phyloP scores from a whole-genome alignment of 2,888 invertebrate genomes.

The Tanytarsus gracilentus region DNA sequence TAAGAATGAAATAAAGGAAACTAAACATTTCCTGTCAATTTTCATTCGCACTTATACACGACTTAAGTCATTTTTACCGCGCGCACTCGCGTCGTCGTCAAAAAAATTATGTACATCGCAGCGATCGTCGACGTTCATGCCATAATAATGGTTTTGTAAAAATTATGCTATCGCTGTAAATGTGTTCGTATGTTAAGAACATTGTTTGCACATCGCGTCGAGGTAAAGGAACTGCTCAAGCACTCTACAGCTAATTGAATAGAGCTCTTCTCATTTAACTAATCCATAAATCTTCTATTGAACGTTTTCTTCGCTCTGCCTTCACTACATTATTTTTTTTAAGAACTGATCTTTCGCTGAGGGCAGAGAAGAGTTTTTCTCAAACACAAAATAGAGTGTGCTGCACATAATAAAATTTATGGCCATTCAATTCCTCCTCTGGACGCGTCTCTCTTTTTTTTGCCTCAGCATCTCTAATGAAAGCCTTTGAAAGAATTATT shows the following conservation, averaged over 20 bases:
- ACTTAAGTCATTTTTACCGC: neutral
- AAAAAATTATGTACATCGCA: neutral
- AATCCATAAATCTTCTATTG: constrained; percentile 9
- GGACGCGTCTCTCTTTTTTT: neutral
- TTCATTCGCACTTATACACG: neutral
- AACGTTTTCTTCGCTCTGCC: neutral
- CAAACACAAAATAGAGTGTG: constrained; percentile 14
- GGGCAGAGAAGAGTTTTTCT: neutral
- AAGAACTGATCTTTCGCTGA: neutral
- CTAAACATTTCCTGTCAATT: constrained; percentile 26
- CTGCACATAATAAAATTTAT: constrained; percentile 20
- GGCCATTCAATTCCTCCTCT: constrained; percentile 6
- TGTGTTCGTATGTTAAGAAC: neutral
- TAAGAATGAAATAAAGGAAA: constrained; percentile 18
- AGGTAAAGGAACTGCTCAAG: constrained; percentile 7
- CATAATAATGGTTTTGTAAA: neutral
- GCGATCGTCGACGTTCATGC: neutral
- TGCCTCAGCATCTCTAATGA: neutral
- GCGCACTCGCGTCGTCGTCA: neutral
- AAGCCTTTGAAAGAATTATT: too few species aligned
- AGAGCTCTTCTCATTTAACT: neutral
- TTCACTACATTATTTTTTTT: neutral
- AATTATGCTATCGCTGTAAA: neutral
- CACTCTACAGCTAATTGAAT: constrained; percentile 9
- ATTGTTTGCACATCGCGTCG: neutral